Percentiles rank a stretch among this genome's conserved stretches.
Conservation (phyloP, 2,888 invertebrate genomes). For the Diadegma fenestrale region DNA sequence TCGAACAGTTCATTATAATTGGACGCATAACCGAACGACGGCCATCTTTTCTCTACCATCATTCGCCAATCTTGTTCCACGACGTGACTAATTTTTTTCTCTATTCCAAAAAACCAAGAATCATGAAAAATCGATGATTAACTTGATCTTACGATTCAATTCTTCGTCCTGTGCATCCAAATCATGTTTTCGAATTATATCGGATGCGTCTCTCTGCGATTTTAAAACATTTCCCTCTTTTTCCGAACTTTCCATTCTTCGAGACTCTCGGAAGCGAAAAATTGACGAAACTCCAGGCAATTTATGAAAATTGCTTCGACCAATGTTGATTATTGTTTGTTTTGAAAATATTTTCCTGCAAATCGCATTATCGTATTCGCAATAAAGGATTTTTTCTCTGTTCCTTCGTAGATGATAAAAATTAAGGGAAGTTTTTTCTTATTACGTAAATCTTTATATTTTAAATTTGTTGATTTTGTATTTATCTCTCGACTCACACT, state of each 20-base stretch:
- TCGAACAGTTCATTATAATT: constrained; percentile 81
- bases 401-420: constrained; percentile 8
- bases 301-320: constrained; percentile 29
- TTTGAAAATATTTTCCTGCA: constrained; percentile 43
- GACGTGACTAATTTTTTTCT: constrained; percentile 19
- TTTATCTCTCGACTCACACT: constrained; percentile 15
- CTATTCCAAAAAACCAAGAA: constrained; percentile 17
- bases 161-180: neutral
- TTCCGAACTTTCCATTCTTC: constrained; percentile 17
- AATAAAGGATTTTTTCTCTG: constrained; percentile 67
- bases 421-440: neutral
- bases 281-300: neutral
- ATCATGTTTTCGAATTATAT: neutral
- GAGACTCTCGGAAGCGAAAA: neutral
- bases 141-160: neutral
- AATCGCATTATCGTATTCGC: constrained; percentile 61
- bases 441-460: neutral
- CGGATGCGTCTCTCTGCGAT: neutral
- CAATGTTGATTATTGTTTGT: neutral
- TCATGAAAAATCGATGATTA: constrained; percentile 16
- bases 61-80: constrained; percentile 70
- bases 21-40: constrained; percentile 75
- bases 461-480: constrained; percentile 19
- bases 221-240: neutral
- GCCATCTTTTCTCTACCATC: constrained; percentile 83